A percentile compares a stretch with the other conserved stretches of the same genome.
Evolutionary conservation across 1,140 invertebrate species (phyloP).

Genomic region (Asobara japonica): DNA sequence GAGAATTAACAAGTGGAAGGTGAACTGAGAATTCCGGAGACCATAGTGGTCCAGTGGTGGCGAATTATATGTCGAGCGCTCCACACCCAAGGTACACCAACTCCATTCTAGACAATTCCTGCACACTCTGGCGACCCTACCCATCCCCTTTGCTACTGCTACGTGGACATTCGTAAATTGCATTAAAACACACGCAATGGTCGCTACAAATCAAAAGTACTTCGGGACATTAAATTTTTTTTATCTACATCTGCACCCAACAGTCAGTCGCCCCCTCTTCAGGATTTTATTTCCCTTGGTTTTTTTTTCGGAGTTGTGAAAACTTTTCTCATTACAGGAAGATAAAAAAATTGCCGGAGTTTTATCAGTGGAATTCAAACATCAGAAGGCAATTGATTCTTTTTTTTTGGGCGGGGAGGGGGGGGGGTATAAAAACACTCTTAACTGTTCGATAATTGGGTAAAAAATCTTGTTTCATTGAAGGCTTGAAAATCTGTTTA

Average conservation of each 20-base stretch:
- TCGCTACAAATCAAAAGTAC: slow-evolving; percentile 4
- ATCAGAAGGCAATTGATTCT: not conserved
- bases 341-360: slow-evolving; percentile 10
- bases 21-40: not conserved
- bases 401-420: not conserved
- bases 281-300: not conserved
- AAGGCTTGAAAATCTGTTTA: no score
- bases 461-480: not conserved
- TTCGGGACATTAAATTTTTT: not conserved
- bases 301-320: not conserved
- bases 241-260: not conserved
- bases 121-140: not conserved
- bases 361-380: slow-evolving; percentile 20
- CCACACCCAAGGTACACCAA: slow-evolving; percentile 7
- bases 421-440: not conserved
- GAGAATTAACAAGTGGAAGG: not conserved
- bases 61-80: slow-evolving; percentile 21
- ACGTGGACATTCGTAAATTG: slow-evolving; percentile 14
- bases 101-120: slow-evolving; percentile 22
- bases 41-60: not conserved
- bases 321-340: slow-evolving; percentile 20
- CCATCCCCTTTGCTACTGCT: not conserved
- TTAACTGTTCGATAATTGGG: not conserved
- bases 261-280: not conserved
- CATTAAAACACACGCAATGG: slow-evolving; percentile 10